phyloP scores from a whole-genome alignment of 2,113 vertebrate genomes.

The Mesembrinibis cayennensis region DNA sequence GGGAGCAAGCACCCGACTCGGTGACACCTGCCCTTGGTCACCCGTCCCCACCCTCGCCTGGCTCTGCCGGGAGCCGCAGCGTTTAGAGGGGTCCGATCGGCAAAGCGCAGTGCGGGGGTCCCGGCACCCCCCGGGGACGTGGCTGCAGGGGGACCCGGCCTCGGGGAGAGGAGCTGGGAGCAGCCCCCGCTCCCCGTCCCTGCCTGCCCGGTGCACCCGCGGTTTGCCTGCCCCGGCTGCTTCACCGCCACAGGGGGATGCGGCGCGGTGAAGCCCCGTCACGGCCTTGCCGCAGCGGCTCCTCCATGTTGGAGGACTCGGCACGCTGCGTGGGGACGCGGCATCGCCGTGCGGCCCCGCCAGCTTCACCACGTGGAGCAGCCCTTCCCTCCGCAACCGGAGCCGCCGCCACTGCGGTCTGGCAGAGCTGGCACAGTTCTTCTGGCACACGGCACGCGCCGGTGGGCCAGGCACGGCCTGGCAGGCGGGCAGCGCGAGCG shows the following conservation, averaged over 20 bases:
- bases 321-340: neutral
- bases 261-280: neutral
- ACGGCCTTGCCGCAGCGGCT: neutral
- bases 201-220: neutral
- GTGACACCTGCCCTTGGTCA: neutral
- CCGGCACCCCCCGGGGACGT: rapidly evolving
- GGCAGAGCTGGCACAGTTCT: rapidly evolving
- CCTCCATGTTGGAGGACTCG: neutral
- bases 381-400: neutral
- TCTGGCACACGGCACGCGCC: neutral
- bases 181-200: neutral
- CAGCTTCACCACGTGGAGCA: neutral
- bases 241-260: neutral
- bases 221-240: neutral
- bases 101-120: rapidly evolving
- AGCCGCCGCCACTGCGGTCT: neutral
- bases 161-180: neutral
- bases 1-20: rapidly evolving
- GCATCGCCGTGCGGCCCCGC: neutral
- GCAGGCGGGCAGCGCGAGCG: neutral
- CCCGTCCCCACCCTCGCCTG: neutral
- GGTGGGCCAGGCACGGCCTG: neutral
- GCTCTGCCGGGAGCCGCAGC: neutral
- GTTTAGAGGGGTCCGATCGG: rapidly evolving
- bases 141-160: rapidly evolving